Evolutionary conservation across 2,888 invertebrate species (phyloP).

Genomic region (Chorisops tibialis): DNA sequence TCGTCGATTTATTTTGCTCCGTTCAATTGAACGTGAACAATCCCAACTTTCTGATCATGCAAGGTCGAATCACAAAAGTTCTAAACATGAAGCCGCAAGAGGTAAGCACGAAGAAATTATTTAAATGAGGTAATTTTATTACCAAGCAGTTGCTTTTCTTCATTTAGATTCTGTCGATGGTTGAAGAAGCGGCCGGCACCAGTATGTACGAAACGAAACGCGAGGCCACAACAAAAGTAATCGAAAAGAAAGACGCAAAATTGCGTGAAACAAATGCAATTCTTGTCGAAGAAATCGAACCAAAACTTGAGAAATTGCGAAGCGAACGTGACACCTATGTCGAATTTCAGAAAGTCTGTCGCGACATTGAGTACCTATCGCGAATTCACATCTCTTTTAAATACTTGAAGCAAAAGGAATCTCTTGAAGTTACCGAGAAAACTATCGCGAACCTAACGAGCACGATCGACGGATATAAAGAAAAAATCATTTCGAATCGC

Average conservation of each 20-base stretch:
- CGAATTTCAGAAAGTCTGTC: slow-evolving; percentile 80
- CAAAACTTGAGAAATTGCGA: slow-evolving; percentile 79
- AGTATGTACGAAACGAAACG: slow-evolving; percentile 95
- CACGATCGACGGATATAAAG: slow-evolving; percentile 59
- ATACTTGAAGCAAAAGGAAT: slow-evolving; percentile 52
- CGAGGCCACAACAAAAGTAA: slow-evolving; percentile 76
- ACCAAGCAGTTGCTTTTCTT: neutral
- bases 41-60: slow-evolving; percentile 99
- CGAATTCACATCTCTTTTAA: slow-evolving; percentile 57
- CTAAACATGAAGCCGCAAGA: slow-evolving; percentile 98
- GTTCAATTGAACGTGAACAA: slow-evolving; percentile 98
- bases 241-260: slow-evolving; percentile 90
- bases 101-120: slow-evolving; percentile 54
- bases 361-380: slow-evolving; percentile 79
- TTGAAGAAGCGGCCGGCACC: slow-evolving; percentile 98
- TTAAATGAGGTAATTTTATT: neutral
- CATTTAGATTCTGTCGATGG: slow-evolving; percentile 82
- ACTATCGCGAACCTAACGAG: slow-evolving; percentile 56
- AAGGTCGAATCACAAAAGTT: slow-evolving; percentile 97
- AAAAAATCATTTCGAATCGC: slow-evolving; percentile 57
- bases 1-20: slow-evolving; percentile 92
- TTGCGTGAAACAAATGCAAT: slow-evolving; percentile 78
- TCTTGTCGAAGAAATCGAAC: slow-evolving; percentile 82
- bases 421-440: slow-evolving; percentile 55
- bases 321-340: slow-evolving; percentile 80